Evolutionary conservation across 1,140 invertebrate species (phyloP).

Genomic region (Diachasmimorpha longicaudata): DNA sequence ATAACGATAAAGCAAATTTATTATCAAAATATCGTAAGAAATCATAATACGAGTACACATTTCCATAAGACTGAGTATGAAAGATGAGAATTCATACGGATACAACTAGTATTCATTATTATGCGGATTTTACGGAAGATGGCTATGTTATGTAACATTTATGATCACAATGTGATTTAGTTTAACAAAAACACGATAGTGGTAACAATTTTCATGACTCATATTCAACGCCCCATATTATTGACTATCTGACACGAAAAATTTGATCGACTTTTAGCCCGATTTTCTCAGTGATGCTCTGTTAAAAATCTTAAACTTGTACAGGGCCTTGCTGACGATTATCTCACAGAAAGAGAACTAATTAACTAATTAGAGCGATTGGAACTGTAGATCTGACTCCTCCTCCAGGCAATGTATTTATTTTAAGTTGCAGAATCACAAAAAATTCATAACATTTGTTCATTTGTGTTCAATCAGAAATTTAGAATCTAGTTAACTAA

Average conservation of each 20-base stretch:
- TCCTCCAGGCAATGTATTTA: too few relatives aligned
- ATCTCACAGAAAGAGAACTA: too few relatives aligned
- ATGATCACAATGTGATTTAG: neutral
- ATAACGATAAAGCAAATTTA: conserved; percentile 34
- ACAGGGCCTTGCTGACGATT: too few relatives aligned
- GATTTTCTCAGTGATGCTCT: too few relatives aligned
- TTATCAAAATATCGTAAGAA: conserved; percentile 38
- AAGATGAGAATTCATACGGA: neutral
- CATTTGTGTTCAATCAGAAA: too few relatives aligned
- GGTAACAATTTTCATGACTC: conserved; percentile 23
- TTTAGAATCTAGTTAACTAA: too few relatives aligned
- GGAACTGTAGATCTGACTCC: too few relatives aligned
- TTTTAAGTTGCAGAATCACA: too few relatives aligned
- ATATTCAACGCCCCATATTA: neutral
- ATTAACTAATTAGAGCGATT: too few relatives aligned
- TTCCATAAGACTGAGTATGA: neutral
- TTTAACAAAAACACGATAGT: neutral
- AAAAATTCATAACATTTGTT: too few relatives aligned
- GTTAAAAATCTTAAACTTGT: too few relatives aligned
- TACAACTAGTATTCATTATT: neutral
- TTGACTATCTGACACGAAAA: neutral
- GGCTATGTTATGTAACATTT: neutral
- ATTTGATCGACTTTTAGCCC: too few relatives aligned
- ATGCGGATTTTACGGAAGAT: neutral
- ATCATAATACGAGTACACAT: conserved; percentile 1